phyloP scores from a whole-genome alignment of 2,888 invertebrate species.

The Eupithecia centaureata region DNA sequence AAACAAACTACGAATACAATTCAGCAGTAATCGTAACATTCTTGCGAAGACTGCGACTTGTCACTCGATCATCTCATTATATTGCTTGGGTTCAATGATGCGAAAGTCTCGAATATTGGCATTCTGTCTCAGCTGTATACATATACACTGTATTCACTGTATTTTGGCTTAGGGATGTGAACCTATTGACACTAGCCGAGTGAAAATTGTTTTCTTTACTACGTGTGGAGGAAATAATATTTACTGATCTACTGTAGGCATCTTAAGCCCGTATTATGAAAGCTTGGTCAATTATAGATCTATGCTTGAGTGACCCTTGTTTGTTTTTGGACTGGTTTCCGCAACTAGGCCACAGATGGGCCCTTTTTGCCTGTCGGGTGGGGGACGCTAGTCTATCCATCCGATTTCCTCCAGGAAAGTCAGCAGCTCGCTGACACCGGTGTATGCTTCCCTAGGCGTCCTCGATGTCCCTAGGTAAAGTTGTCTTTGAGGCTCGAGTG shows the following conservation, averaged over 20 bases:
- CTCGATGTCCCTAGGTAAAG: too few relatives aligned
- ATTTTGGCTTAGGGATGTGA: not conserved
- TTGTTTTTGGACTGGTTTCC: too few relatives aligned
- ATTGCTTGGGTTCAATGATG: constrained; percentile 52
- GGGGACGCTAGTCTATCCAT: too few relatives aligned
- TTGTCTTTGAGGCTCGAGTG: too few relatives aligned
- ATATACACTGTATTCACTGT: constrained; percentile 28
- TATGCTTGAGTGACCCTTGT: too few relatives aligned
- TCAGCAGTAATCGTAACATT: constrained; percentile 26
- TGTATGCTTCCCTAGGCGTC: too few relatives aligned
- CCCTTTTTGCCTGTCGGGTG: too few relatives aligned
- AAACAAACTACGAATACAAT: constrained; percentile 30
- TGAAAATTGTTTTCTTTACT: not conserved
- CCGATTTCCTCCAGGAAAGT: too few relatives aligned
- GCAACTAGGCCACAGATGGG: too few relatives aligned
- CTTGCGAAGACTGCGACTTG: constrained; percentile 34
- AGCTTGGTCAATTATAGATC: too few relatives aligned
- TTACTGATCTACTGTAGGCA: not conserved
- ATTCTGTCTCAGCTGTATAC: constrained; percentile 21
- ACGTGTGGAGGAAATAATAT: not conserved
- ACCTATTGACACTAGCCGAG: not conserved
- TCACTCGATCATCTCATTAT: constrained; percentile 48
- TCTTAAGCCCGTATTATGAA: too few relatives aligned
- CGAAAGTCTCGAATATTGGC: constrained; percentile 46
- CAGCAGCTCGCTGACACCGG: too few relatives aligned